A percentile compares a stretch with the other conserved stretches of the same genome.
These are phyloP conservation scores for Netelia fuscicornis DNA, from an alignment of 2,888 invertebrate genomes.

Conservation along the genomic window DNA sequence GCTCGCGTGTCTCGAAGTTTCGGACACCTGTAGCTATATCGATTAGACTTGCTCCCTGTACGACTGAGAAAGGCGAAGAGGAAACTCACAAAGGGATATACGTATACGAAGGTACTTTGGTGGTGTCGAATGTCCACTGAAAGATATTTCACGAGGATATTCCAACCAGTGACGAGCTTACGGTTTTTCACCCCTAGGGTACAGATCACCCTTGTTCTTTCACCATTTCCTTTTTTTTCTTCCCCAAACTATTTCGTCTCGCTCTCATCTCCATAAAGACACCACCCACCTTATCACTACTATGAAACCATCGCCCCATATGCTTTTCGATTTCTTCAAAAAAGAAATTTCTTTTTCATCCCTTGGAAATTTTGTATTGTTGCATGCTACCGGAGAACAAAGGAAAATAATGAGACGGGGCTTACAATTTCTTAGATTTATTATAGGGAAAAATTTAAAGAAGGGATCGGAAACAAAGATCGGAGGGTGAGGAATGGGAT, in stretches of 20 bases:
- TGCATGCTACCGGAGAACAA: too few relatives aligned
- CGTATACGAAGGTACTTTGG: background rate
- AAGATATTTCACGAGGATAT: constrained; percentile 28
- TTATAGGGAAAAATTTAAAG: too few relatives aligned
- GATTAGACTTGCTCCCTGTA: constrained; percentile 71
- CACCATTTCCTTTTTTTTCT: constrained; percentile 6
- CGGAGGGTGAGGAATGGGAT: too few relatives aligned
- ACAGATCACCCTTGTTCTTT: constrained; percentile 24
- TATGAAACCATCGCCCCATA: background rate
- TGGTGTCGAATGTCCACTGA: constrained; percentile 1
- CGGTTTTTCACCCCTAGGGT: background rate
- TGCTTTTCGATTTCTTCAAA: too few relatives aligned
- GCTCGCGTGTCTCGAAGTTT: constrained; percentile 69
- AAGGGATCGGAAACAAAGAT: too few relatives aligned
- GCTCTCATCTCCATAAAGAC: background rate
- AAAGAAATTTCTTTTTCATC: too few relatives aligned
- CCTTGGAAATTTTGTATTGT: too few relatives aligned
- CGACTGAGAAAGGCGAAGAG: constrained; percentile 12
- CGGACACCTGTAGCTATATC: constrained; percentile 82
- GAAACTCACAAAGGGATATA: background rate
- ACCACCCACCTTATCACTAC: constrained; percentile 2
- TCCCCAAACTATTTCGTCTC: constrained; percentile 1
- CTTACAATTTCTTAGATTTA: too few relatives aligned
- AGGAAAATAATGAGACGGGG: too few relatives aligned
- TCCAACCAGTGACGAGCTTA: background rate